Percentiles rank a stretch among this genome's conserved stretches.
phyloP scores from a whole-genome alignment of 2,888 invertebrate species.

The Euspilapteryx auroguttella region DNA sequence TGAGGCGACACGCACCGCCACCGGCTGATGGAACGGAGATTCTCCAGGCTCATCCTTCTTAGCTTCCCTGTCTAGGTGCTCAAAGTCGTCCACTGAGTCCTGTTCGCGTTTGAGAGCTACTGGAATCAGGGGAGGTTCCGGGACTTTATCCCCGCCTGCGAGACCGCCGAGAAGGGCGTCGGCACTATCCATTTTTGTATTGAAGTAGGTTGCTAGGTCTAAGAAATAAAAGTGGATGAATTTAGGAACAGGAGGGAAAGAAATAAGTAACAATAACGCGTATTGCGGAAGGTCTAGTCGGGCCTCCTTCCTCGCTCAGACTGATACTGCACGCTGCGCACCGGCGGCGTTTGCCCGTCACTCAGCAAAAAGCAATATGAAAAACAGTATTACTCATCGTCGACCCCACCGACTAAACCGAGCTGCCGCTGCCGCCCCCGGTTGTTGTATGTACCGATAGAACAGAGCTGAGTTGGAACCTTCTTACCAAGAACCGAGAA shows the following conservation, averaged over 20 bases:
- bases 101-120: constrained; percentile 58
- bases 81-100: constrained; percentile 75
- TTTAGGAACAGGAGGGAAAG: too few species aligned
- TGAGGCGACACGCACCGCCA: constrained; percentile 20
- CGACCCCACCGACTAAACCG: constrained; percentile 18
- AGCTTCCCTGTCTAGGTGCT: constrained; percentile 68
- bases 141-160: constrained; percentile 28
- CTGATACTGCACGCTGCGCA: constrained; percentile 24
- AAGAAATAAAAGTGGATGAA: neutral
- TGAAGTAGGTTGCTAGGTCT: neutral
- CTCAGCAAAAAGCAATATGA: constrained; percentile 44
- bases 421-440: constrained; percentile 11
- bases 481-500: too few species aligned
- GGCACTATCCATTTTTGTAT: constrained; percentile 26
- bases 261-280: too few species aligned
- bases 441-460: too few species aligned
- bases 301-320: constrained; percentile 36
- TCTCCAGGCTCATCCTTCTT: constrained; percentile 27
- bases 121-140: constrained; percentile 8
- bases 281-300: constrained; percentile 26
- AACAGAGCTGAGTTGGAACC: too few species aligned
- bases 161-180: constrained; percentile 33
- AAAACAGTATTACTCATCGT: constrained; percentile 52
- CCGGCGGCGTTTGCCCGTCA: constrained; percentile 39
- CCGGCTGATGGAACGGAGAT: constrained; percentile 23